phyloP scores from a whole-genome alignment of 2,888 invertebrate genomes.

The Apodemia duryi region DNA sequence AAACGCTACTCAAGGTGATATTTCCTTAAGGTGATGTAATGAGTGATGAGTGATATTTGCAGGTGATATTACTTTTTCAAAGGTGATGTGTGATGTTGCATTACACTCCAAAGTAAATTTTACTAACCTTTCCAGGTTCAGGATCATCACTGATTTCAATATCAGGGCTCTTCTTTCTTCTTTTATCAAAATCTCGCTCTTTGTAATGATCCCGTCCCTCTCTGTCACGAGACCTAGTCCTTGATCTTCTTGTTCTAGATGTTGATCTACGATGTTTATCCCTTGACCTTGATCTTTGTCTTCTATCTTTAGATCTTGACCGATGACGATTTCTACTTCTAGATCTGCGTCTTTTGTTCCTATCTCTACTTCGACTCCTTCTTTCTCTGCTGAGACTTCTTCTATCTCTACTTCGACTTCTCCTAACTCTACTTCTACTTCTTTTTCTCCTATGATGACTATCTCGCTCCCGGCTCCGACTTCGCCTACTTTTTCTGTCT shows the following conservation, averaged over 20 bases:
- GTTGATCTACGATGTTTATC: constrained; percentile 36
- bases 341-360: constrained; percentile 42
- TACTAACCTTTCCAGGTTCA: constrained; percentile 83
- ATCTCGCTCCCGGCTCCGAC: constrained; percentile 42
- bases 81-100: no score
- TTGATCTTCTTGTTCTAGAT: constrained; percentile 40
- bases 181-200: constrained; percentile 52
- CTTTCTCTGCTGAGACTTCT: constrained; percentile 31
- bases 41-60: no score
- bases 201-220: constrained; percentile 44
- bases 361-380: constrained; percentile 40
- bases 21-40: no score
- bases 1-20: no score
- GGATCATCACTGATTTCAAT: constrained; percentile 85
- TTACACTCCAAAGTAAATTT: neutral
- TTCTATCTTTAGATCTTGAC: constrained; percentile 42
- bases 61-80: no score
- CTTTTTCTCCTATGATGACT: constrained; percentile 35
- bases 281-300: constrained; percentile 40
- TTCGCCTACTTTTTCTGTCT: constrained; percentile 41
- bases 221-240: constrained; percentile 47
- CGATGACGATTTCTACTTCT: constrained; percentile 46
- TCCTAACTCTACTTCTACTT: constrained; percentile 40
- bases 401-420: constrained; percentile 36
- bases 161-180: constrained; percentile 67